Evolutionary conservation across 2,113 vertebrate species (phyloP), one percentile per base, ranked within the genome.

Genomic region (Fukomys damarensis): DNA sequence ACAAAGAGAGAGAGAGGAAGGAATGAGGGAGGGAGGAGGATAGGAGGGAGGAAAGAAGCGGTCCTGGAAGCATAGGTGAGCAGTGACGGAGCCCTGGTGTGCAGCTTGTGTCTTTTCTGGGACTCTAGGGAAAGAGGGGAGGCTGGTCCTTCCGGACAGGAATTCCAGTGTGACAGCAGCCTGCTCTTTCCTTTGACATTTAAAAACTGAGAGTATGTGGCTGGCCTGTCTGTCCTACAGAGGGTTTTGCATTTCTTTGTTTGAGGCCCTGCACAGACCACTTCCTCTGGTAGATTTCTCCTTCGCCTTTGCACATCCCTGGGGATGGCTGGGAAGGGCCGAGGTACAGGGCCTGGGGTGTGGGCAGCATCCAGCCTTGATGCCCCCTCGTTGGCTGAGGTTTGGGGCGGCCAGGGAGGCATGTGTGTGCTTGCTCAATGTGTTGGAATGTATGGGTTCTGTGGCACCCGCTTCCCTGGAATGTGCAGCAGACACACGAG

Each of bases 381-480:
- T 80, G 96, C 83, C 97, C 94, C 89, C 22, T 95, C 0, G 0
- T 30, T 54, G 87, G 82, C 93, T 20, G 80, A 68, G 90, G 83
- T 86, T 79, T 65, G 89, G 96, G 96, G 86, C 70, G 72, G 86
- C 92, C 1, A 5, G 38, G 43, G 83, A 96, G 90, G 95, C 86
- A 0, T 93, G 95, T 94, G 94, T 74, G 38, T 82, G 94, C 95
- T 97, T 97, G 97, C 97, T 98, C 97, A 97, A 7, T 95, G 92
- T 94, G 87, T 85, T 97, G 97, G 97, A 97, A 97, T 97, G 97
- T 92, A 68, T 96, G 95, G 91, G 93, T 91, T 96, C 89, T 91
- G 94, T 93, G 95, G 93, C 89, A 81, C 35, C 89, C 3, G 28
- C 95, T 94, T 91, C 38, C 86, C 54, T 3, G 46, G 94, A 95